Evolutionary conservation across 2,888 invertebrate genomes (phyloP).

Genomic region (Lobophora halterata): DNA sequence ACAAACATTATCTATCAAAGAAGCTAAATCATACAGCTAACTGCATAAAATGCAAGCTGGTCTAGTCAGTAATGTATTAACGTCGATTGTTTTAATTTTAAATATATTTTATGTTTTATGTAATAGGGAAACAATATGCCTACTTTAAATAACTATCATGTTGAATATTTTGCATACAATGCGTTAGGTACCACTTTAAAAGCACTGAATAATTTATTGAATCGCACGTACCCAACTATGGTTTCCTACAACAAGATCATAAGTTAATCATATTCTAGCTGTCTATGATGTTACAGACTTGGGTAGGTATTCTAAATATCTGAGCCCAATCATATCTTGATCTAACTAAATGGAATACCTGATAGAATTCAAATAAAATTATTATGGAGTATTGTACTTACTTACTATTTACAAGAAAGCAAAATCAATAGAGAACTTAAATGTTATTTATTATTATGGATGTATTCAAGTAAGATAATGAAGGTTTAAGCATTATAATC

Average conservation of each 20-base stretch:
- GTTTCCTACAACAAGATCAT: neutral
- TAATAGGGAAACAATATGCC: neutral
- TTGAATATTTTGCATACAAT: conserved; percentile 17
- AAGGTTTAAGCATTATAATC: conserved; percentile 73
- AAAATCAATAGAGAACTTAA: conserved; percentile 44
- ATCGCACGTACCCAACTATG: too few species aligned
- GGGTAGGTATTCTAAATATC: conserved; percentile 19
- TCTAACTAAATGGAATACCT: conserved; percentile 75
- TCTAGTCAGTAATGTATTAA: conserved; percentile 34
- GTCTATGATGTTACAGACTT: too few species aligned
- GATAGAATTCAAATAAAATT: conserved; percentile 53
- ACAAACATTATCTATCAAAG: too few species aligned
- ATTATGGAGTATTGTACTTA: conserved; percentile 42
- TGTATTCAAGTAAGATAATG: conserved; percentile 61
- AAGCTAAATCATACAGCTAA: too few species aligned
- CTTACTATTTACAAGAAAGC: conserved; percentile 67
- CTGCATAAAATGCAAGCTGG: conserved; percentile 42
- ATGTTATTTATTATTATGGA: conserved; percentile 43
- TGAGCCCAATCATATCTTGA: conserved; percentile 66
- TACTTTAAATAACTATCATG: neutral
- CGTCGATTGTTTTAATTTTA: conserved; percentile 21
- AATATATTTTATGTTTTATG: conserved; percentile 15
- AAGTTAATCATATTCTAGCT: conserved; percentile 1
- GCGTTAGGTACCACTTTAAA: too few species aligned
- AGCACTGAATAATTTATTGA: neutral